These are phyloP conservation scores for Artemia sp. DNA, from an alignment of 2,888 invertebrate species.

Conservation along the genomic window DNA sequence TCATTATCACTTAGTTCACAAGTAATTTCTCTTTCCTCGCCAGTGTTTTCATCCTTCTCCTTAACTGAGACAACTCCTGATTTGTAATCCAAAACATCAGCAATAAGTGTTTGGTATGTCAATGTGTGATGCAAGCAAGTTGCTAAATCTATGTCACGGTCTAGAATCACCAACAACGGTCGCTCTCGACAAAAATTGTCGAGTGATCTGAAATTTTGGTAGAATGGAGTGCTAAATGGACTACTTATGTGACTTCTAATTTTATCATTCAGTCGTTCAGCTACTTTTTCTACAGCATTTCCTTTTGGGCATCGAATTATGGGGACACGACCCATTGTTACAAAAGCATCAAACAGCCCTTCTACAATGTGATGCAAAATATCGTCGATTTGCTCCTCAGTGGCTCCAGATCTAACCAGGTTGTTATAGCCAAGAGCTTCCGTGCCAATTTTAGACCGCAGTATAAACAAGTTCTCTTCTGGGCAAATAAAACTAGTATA, in stretches of 20 bases:
- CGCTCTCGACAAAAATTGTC: conserved; percentile 44
- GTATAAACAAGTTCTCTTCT: conserved; percentile 90
- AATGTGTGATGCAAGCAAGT: conserved; percentile 97
- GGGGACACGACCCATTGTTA: conserved; percentile 82
- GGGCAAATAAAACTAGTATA: conserved; percentile 94
- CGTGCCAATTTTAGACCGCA: conserved; percentile 76
- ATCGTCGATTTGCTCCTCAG: conserved; percentile 83
- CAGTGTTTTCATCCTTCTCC: conserved; percentile 37
- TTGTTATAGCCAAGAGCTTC: conserved; percentile 30
- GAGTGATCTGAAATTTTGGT: conserved; percentile 50
- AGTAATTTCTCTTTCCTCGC: conserved; percentile 49
- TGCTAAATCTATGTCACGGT: conserved; percentile 87
- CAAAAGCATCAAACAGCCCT: conserved; percentile 91
- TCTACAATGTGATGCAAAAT: conserved; percentile 90
- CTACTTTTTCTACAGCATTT: conserved; percentile 96
- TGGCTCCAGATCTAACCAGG: conserved; percentile 79
- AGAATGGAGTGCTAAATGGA: conserved; percentile 85
- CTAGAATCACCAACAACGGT: conserved; percentile 75
- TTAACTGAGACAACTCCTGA: conserved; percentile 64
- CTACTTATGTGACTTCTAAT: conserved; percentile 90
- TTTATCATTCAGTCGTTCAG: conserved; percentile 89
- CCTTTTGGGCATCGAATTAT: conserved; percentile 79
- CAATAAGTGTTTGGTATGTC: conserved; percentile 96
- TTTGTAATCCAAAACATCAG: conserved; percentile 82
- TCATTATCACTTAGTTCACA: conserved; percentile 81